phyloP scores from a whole-genome alignment of 2,113 vertebrate genomes.

The Noturus placidus region DNA sequence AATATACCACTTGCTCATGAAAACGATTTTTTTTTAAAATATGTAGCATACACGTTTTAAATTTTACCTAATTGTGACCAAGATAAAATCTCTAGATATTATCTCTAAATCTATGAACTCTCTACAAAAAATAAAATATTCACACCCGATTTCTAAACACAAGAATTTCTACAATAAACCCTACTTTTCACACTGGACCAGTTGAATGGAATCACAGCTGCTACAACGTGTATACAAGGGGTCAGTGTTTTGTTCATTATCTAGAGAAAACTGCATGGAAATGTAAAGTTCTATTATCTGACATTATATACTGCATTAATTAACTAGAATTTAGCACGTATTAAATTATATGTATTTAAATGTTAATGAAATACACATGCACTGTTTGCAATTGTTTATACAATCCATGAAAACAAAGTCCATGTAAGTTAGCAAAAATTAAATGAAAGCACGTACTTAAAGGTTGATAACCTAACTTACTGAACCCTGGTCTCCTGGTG shows the following conservation, averaged over 20 bases:
- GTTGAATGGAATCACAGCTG: neutral
- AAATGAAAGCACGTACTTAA: neutral
- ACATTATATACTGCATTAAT: neutral
- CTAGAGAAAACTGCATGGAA: neutral
- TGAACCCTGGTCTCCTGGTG: neutral
- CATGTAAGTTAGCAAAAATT: neutral
- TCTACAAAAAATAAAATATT: neutral
- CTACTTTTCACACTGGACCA: neutral
- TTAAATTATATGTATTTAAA: neutral
- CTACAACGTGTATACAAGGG: neutral
- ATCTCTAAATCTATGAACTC: neutral
- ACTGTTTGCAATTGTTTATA: neutral
- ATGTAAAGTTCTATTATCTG: neutral
- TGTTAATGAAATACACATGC: neutral
- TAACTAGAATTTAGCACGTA: neutral
- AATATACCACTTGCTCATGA: neutral
- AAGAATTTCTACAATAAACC: neutral
- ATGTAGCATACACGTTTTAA: neutral
- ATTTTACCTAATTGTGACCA: neutral
- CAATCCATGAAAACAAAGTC: neutral
- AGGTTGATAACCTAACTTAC: neutral
- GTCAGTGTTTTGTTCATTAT: neutral
- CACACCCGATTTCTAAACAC: neutral
- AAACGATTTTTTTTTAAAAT: neutral
- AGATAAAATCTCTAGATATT: neutral